phyloP scores from a whole-genome alignment of 2,797 vertebrate genomes.

The Sebastes baramenuke region DNA sequence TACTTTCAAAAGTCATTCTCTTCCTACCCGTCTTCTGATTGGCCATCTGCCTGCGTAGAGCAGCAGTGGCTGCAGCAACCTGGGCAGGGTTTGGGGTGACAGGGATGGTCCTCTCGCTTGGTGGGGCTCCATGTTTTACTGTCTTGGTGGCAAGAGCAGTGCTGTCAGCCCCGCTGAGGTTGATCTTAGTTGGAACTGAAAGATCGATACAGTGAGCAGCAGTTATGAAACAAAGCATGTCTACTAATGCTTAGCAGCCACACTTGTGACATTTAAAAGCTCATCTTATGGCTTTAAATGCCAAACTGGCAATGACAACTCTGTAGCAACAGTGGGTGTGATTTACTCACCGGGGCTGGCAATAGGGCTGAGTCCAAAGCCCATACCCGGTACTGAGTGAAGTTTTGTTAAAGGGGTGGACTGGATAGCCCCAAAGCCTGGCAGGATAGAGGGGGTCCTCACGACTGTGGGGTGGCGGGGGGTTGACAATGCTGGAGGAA shows the following conservation, averaged over 20 bases:
- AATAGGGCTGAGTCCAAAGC: constrained; percentile 71
- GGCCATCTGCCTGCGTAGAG: constrained; percentile 91
- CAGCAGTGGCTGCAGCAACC: constrained; percentile 91
- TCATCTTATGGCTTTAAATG: neutral
- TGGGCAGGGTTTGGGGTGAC: constrained; percentile 86
- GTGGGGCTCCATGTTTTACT: constrained; percentile 92
- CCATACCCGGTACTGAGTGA: constrained; percentile 58
- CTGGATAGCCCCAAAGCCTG: constrained; percentile 83
- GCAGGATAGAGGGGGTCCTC: constrained; percentile 91
- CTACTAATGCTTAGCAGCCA: neutral
- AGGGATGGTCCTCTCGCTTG: constrained; percentile 75
- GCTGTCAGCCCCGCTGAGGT: constrained; percentile 90
- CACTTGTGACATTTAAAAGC: neutral
- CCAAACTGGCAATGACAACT: neutral
- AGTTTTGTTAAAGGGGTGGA: constrained; percentile 84
- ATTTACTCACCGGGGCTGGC: constrained; percentile 79
- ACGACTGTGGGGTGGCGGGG: constrained; percentile 89
- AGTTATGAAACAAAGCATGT: neutral
- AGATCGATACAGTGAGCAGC: constrained; percentile 1
- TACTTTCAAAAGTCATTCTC: neutral
- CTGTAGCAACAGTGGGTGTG: neutral
- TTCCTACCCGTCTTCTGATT: constrained; percentile 88
- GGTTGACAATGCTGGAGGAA: constrained; percentile 54
- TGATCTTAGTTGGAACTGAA: constrained; percentile 80
- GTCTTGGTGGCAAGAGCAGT: constrained; percentile 94